These are phyloP conservation scores for Daktulosphaira vitifoliae DNA, from an alignment of 1,140 invertebrate species.

Conservation along the genomic window DNA sequence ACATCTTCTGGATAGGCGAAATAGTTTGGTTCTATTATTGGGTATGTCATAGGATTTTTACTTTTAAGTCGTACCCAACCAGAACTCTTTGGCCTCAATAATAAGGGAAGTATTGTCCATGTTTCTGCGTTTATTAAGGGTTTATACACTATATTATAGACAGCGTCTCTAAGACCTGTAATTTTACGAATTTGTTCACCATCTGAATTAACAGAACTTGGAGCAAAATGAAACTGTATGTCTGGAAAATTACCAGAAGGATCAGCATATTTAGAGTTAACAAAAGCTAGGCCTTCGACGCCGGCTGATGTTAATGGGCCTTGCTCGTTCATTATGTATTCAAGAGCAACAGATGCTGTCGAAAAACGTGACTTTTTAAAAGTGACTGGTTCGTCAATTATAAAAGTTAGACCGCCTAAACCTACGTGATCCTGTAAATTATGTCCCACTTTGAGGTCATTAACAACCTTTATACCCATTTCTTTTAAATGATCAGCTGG, in stretches of 20 bases:
- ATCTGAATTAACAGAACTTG: conserved; percentile 71
- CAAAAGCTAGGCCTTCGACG: conserved; percentile 71
- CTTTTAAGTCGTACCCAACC: conserved; percentile 71
- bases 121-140: conserved; percentile 66
- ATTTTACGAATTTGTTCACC: conserved; percentile 66
- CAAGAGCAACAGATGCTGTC: conserved; percentile 63
- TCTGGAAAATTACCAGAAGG: conserved; percentile 65
- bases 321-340: conserved; percentile 68
- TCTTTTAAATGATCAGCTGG: conserved; percentile 66
- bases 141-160: conserved; percentile 78
- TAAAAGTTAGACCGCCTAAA: conserved; percentile 69
- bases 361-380: conserved; percentile 69
- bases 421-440: conserved; percentile 81
- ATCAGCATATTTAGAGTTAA: conserved; percentile 75
- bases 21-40: conserved; percentile 86
- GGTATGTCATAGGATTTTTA: conserved; percentile 68
- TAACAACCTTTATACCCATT: conserved; percentile 63
- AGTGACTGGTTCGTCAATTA: conserved; percentile 68
- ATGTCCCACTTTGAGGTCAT: conserved; percentile 67
- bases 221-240: conserved; percentile 76
- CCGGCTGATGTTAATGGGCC: conserved; percentile 71
- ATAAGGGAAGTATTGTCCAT: conserved; percentile 70
- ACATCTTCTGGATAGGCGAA: conserved; percentile 73
- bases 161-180: conserved; percentile 62
- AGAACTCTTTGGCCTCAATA: conserved; percentile 70